phyloP scores from a whole-genome alignment of 2,113 vertebrate species.

The Gymnarchus niloticus region DNA sequence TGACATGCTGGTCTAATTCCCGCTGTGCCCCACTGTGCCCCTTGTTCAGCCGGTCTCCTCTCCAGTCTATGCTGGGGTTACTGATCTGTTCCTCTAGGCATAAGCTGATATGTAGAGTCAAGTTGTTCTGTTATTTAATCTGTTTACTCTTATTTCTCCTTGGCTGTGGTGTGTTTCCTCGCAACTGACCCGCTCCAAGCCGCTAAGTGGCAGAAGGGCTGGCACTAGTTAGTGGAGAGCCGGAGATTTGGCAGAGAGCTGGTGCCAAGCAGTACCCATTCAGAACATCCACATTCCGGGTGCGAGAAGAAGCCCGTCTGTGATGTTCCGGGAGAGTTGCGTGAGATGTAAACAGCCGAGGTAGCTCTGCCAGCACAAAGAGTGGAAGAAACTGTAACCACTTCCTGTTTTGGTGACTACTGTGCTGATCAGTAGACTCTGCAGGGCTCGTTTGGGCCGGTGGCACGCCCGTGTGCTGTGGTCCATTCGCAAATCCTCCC shows the following conservation, averaged over 20 bases:
- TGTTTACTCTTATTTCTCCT: conserved; percentile 1
- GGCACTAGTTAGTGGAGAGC: neutral
- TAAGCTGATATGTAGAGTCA: conserved; percentile 20
- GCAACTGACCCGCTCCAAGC: neutral
- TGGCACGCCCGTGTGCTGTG: too few species aligned
- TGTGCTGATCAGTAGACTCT: neutral
- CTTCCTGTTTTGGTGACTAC: conserved; percentile 2
- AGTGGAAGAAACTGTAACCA: too few species aligned
- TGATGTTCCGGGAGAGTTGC: neutral
- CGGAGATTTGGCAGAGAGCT: neutral
- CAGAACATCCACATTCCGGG: conserved; percentile 17
- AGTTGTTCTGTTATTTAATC: conserved; percentile 26
- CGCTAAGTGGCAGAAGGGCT: neutral
- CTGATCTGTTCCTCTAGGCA: conserved; percentile 14
- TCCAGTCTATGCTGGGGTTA: too few species aligned
- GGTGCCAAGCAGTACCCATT: neutral
- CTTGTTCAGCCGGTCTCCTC: too few species aligned
- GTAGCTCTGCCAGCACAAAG: neutral
- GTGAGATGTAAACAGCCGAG: neutral
- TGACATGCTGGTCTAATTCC: too few species aligned
- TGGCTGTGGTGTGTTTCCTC: neutral
- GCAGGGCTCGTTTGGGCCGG: neutral
- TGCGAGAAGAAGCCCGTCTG: neutral
- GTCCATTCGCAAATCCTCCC: neutral
- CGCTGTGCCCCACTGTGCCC: too few species aligned